phyloP scores from a whole-genome alignment of 2,113 vertebrate species.

The Chamaea fasciata region DNA sequence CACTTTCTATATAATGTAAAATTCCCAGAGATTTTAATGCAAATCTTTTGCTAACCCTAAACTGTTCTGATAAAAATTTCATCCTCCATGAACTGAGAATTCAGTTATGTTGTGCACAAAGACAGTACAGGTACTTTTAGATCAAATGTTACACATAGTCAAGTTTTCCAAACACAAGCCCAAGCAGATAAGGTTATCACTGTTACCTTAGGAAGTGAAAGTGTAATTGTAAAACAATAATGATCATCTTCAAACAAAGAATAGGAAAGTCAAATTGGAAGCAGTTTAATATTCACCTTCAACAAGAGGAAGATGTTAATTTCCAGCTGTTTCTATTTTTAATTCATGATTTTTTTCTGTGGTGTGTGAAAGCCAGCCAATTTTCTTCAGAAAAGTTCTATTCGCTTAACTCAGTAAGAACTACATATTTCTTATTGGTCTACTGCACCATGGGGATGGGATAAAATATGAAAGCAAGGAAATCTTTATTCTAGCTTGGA shows the following conservation, averaged over 20 bases:
- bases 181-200: background rate
- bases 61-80: background rate
- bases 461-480: slow-evolving; percentile 47
- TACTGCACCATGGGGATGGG: slow-evolving; percentile 23
- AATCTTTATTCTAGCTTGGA: slow-evolving; percentile 40
- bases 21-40: background rate
- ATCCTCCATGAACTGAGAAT: background rate
- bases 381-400: slow-evolving; percentile 49
- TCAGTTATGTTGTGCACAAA: background rate
- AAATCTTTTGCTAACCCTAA: background rate
- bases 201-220: background rate
- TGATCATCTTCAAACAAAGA: background rate
- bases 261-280: background rate
- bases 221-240: background rate
- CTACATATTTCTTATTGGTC: slow-evolving; percentile 19
- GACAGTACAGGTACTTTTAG: background rate
- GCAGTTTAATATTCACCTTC: slow-evolving; percentile 16
- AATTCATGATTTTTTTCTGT: slow-evolving; percentile 45
- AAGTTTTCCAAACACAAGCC: background rate
- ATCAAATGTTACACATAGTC: background rate
- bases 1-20: background rate
- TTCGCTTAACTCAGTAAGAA: slow-evolving; percentile 22
- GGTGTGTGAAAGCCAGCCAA: background rate
- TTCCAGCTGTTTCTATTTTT: slow-evolving; percentile 50
- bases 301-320: background rate